These are phyloP conservation scores for Brachyalestes nurse DNA, from an alignment of 2,797 vertebrate species.

Conservation along the genomic window DNA sequence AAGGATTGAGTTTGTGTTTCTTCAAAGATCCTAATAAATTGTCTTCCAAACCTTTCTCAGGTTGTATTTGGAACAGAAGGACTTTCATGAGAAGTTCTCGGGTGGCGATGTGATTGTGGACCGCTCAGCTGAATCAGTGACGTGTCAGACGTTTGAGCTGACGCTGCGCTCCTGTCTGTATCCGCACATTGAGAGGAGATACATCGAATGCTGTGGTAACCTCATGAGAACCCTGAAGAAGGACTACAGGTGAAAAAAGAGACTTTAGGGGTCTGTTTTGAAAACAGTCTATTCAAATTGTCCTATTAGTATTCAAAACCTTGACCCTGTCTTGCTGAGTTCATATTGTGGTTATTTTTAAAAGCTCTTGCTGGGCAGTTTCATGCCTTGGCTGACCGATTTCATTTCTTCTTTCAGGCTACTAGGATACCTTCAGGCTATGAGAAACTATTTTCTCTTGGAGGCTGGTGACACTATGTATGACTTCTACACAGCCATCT, in stretches of 20 bases:
- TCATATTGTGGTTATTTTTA: slow-evolving; percentile 1
- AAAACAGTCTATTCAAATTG: background rate
- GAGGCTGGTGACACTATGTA: slow-evolving; percentile 99
- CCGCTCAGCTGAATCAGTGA: slow-evolving; percentile 95
- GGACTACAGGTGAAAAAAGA: slow-evolving; percentile 86
- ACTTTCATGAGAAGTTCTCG: slow-evolving; percentile 92
- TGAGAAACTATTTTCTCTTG: slow-evolving; percentile 98
- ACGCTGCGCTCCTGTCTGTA: slow-evolving; percentile 95
- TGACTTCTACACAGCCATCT: slow-evolving; percentile 97
- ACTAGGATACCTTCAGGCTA: slow-evolving; percentile 94
- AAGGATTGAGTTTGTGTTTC: background rate
- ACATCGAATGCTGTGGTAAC: slow-evolving; percentile 94
- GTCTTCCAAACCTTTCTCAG: slow-evolving; percentile 65
- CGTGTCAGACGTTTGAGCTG: slow-evolving; percentile 96
- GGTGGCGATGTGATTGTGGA: slow-evolving; percentile 89
- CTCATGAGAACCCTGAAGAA: slow-evolving; percentile 96
- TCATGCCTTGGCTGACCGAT: background rate
- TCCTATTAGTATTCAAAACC: background rate
- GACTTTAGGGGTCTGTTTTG: background rate
- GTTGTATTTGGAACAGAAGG: slow-evolving; percentile 93
- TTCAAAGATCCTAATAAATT: background rate
- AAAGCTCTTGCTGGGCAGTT: background rate
- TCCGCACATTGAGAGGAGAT: slow-evolving; percentile 92
- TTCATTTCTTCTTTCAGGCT: slow-evolving; percentile 73
- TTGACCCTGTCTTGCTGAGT: background rate